phyloP scores from a whole-genome alignment of 2,113 vertebrate species.

The Corydoras maculifer region DNA sequence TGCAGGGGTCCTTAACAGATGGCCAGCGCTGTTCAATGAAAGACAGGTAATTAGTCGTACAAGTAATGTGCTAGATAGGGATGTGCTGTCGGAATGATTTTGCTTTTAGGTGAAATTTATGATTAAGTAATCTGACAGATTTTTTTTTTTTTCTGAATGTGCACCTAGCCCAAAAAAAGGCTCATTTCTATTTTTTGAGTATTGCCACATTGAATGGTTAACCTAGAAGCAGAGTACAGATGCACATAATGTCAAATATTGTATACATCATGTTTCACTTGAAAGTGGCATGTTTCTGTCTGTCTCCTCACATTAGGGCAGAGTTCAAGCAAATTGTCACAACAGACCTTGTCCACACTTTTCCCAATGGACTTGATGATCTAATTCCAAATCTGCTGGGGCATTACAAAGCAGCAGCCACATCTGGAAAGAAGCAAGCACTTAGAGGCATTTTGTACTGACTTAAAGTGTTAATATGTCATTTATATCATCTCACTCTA shows the following conservation, averaged over 20 bases:
- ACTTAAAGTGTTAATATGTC: neutral
- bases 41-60: constrained; percentile 10
- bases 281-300: neutral
- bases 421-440: too few species aligned
- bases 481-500: neutral
- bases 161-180: too few species aligned
- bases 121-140: too few species aligned
- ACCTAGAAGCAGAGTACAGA: too few species aligned
- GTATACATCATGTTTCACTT: neutral
- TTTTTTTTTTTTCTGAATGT: too few species aligned
- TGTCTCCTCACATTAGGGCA: too few species aligned
- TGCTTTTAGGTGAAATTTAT: too few species aligned
- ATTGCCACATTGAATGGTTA: too few species aligned
- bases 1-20: constrained; percentile 19
- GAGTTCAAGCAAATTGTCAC: neutral
- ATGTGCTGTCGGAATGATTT: too few species aligned
- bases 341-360: neutral
- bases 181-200: too few species aligned
- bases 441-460: constrained; percentile 3
- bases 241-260: neutral
- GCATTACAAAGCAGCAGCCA: neutral
- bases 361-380: neutral
- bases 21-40: constrained; percentile 26
- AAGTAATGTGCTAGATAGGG: neutral
- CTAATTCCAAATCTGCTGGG: constrained; percentile 1